Evolutionary conservation across 2,113 vertebrate genomes (phyloP).

Genomic region (Gasterosteus nipponicus): DNA sequence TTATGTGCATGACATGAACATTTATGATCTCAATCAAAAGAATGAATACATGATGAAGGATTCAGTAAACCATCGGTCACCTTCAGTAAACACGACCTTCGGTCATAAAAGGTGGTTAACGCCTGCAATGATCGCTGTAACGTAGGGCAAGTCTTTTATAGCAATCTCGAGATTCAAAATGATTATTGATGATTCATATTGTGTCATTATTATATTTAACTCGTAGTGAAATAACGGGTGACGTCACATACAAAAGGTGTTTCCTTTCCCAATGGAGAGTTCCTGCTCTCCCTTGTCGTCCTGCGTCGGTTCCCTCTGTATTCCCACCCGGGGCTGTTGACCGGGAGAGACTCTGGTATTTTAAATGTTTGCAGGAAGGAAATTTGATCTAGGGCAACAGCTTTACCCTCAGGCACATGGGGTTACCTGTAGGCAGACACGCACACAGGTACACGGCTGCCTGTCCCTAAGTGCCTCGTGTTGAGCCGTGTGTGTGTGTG

Average conservation of each 20-base stretch:
- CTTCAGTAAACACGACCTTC: neutral
- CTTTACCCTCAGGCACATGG: slow-evolving; percentile 48
- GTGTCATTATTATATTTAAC: neutral
- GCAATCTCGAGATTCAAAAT: neutral
- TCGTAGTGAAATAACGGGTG: neutral
- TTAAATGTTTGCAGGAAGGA: slow-evolving; percentile 62
- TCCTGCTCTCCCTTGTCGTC: neutral
- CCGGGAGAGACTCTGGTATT: slow-evolving; percentile 63
- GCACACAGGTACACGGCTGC: slow-evolving; percentile 36
- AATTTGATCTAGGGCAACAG: slow-evolving; percentile 69
- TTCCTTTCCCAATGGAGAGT: neutral
- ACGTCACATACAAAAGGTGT: neutral
- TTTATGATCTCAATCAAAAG: no score
- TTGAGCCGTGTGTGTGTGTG: slow-evolving; percentile 18
- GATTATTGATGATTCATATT: no score
- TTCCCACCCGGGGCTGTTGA: slow-evolving; percentile 64
- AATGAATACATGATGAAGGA: neutral
- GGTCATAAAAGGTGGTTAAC: neutral
- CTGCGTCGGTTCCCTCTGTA: slow-evolving; percentile 5
- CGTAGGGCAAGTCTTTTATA: neutral
- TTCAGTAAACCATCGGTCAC: neutral
- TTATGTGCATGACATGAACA: no score
- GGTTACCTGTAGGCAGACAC: slow-evolving; percentile 43
- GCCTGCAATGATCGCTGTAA: neutral
- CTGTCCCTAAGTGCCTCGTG: slow-evolving; percentile 61